Conservation (phyloP, 2,113 vertebrate species). For the Pterocles gutturalis region DNA sequence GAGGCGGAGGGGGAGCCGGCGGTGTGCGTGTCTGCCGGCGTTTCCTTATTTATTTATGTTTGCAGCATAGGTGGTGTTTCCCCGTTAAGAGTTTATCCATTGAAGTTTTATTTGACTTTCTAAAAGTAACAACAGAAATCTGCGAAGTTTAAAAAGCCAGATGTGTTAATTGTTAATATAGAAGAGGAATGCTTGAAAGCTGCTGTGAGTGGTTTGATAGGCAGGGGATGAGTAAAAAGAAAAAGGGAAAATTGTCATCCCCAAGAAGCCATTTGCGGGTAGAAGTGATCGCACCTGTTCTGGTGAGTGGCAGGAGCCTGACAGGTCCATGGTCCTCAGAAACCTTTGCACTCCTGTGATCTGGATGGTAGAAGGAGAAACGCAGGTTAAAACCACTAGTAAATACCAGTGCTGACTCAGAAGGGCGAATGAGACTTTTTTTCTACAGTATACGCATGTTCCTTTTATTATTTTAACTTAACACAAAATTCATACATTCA, state of each 20-base stretch:
- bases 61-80: background rate
- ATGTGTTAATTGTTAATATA: slow-evolving; percentile 50
- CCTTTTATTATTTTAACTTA: background rate
- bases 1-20: background rate
- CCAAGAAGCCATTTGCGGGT: background rate
- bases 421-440: background rate
- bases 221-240: background rate
- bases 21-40: background rate
- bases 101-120: slow-evolving; percentile 46
- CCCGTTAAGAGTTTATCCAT: slow-evolving; percentile 1
- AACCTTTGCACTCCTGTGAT: background rate
- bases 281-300: background rate
- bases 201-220: slow-evolving; percentile 1
- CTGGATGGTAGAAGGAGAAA: background rate
- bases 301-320: background rate
- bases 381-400: background rate
- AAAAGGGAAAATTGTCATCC: background rate
- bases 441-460: background rate
- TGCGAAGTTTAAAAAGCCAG: background rate
- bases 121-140: background rate
- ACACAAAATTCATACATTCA: background rate
- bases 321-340: fast-evolving
- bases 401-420: background rate
- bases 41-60: background rate
- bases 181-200: background rate